Base-by-base conservation (phyloP, 2,113 vertebrate species). In the Seriola aureovittata region DNA sequence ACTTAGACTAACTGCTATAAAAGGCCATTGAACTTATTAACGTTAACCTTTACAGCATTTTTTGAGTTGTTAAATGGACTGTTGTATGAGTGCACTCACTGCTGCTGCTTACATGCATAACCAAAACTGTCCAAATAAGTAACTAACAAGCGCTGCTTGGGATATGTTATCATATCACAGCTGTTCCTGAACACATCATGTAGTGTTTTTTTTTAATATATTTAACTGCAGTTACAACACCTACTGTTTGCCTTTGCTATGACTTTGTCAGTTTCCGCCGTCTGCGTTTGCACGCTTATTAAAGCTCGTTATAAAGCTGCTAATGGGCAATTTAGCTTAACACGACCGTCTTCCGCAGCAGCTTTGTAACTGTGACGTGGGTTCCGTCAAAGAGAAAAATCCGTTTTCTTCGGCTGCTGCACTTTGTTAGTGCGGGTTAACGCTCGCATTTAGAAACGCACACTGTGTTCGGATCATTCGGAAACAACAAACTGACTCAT, bases 311-410 rank as follows among this genome's bases (percentile, higher is more conserved):
- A 10, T 63, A 4, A 19, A 16, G 29, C 44, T 68, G 48, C 44
- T 58, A 60, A 78, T 46, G 58, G 54, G 25, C 64, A 34, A 32
- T 58, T 34, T 38, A 42, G 50, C 13, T 67, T 58, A 77, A 68
- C 67, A 16, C 58, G 23, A 17, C 54, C 3, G 64, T 78, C 55
- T n/a, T 58, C 21, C 16, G 5, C 14, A 8, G 36, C 14, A n/a
- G 59, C 19, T 16, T 25, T 23, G 3, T 57, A 5, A 25, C 11
- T 64, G 29, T 29, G 46, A 42, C 59, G 42, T 32, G 16, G 29
- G 48, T 34, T 66, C 19, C 62, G 59, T 68, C n/a, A 74, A 50
- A 29, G 52, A 52, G 17, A 57, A 54, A 29, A 55, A 40, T 66
- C 55, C 6, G 14, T 25, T 74, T 32, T 63, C 46, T 29, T 42